These are phyloP conservation scores for Cygnus atratus DNA, from an alignment of 2,113 vertebrate genomes.

Conservation along the genomic window DNA sequence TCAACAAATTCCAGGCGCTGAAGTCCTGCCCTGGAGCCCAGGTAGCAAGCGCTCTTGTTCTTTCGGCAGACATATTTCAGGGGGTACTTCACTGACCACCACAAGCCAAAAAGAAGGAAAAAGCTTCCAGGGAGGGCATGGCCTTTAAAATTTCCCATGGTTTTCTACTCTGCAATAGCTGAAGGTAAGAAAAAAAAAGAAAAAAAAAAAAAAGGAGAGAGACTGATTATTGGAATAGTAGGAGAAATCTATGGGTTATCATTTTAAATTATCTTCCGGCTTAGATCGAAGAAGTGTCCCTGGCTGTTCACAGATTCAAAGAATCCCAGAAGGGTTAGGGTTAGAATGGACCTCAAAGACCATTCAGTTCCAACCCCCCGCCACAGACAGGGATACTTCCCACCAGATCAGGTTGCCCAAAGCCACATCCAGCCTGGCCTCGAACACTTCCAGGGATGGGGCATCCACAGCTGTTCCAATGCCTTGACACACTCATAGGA, in stretches of 20 bases:
- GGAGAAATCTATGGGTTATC: neutral
- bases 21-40: conserved; percentile 83
- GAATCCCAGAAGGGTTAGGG: too few species aligned
- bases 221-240: neutral
- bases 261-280: neutral
- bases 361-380: too few species aligned
- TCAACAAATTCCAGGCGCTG: conserved; percentile 88
- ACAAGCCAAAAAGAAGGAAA: conserved; percentile 88
- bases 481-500: too few species aligned
- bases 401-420: too few species aligned
- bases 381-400: too few species aligned
- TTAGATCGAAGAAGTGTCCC: neutral
- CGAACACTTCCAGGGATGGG: too few species aligned
- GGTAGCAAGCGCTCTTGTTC: conserved; percentile 83
- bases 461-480: too few species aligned
- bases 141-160: conserved; percentile 93
- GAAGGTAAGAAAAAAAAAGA: neutral
- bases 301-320: too few species aligned
- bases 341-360: too few species aligned
- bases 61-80: conserved; percentile 85
- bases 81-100: conserved; percentile 89
- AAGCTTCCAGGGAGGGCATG: conserved; percentile 92
- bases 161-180: conserved; percentile 19
- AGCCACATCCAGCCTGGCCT: too few species aligned
- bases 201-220: neutral